phyloP scores from a whole-genome alignment of 2,113 vertebrate species.

The Melozone crissalis region DNA sequence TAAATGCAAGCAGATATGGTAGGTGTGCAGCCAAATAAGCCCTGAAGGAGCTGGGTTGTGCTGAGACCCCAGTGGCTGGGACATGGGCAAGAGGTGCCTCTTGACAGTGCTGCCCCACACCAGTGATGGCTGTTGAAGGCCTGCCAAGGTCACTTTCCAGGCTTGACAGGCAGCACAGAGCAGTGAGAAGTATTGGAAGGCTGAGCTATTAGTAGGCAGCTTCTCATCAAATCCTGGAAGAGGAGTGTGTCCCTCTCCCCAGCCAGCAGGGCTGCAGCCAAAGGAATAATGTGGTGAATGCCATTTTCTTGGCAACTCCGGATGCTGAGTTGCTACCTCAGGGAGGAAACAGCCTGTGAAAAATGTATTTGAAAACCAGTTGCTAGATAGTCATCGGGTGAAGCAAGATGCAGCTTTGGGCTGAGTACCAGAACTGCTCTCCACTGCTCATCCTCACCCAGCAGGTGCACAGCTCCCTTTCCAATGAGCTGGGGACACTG shows the following conservation, averaged over 20 bases:
- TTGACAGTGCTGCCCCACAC: not conserved
- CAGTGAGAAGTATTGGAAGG: not conserved
- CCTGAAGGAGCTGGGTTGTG: not conserved
- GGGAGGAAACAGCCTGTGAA: not conserved
- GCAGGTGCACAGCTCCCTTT: not conserved
- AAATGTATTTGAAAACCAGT: not conserved
- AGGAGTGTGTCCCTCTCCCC: not conserved
- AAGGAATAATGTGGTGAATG: not conserved
- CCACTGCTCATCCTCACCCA: not conserved
- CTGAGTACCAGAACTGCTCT: not conserved
- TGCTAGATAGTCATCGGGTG: rapidly evolving
- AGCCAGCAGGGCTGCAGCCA: not conserved
- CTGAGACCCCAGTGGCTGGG: not conserved
- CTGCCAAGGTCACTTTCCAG: rapidly evolving
- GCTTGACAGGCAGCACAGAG: not conserved
- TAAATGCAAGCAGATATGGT: not conserved
- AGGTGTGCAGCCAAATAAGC: not conserved
- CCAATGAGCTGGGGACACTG: rapidly evolving
- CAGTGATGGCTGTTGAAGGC: not conserved
- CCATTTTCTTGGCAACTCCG: not conserved
- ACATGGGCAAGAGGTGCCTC: rapidly evolving
- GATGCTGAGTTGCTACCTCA: not conserved
- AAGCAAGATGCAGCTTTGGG: not conserved
- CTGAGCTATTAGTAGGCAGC: not conserved
- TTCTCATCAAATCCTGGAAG: not conserved